These are phyloP conservation scores for Hypomecis atomaria DNA, from an alignment of 2,888 invertebrate genomes.

Conservation along the genomic window DNA sequence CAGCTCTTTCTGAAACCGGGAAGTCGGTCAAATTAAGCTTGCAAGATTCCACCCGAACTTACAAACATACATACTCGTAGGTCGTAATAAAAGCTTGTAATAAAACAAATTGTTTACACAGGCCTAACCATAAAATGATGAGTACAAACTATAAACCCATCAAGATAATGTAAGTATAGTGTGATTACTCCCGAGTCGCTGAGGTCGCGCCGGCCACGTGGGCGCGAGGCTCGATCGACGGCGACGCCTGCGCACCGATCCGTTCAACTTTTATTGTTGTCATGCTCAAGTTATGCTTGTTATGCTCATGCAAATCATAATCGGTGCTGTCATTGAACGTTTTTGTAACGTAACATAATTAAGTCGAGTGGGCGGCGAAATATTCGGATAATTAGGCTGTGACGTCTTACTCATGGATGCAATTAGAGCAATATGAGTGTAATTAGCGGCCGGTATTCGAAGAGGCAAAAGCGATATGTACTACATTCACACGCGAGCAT, in stretches of 20 bases:
- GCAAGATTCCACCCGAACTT: too few relatives aligned
- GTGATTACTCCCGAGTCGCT: constrained; percentile 16
- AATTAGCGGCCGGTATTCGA: constrained; percentile 1
- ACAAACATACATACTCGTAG: too few relatives aligned
- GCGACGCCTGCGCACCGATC: constrained; percentile 33
- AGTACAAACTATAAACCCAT: constrained; percentile 35
- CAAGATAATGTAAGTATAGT: constrained; percentile 25
- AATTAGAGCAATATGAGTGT: constrained; percentile 18
- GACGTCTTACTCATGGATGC: constrained; percentile 29
- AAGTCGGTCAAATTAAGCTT: too few relatives aligned
- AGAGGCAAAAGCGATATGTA: too few relatives aligned
- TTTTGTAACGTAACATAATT: constrained; percentile 63
- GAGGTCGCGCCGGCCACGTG: constrained; percentile 31
- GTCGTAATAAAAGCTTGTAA: too few relatives aligned
- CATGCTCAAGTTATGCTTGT: constrained; percentile 46
- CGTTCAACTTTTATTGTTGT: constrained; percentile 36
- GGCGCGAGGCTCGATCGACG: constrained; percentile 34
- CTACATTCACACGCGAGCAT: neutral
- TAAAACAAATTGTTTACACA: constrained; percentile 21
- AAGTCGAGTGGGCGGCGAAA: constrained; percentile 54
- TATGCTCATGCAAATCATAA: constrained; percentile 68
- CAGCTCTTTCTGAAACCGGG: too few relatives aligned
- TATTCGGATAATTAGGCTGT: constrained; percentile 43
- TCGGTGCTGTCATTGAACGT: constrained; percentile 64
- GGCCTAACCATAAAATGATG: constrained; percentile 29